phyloP scores from a whole-genome alignment of 2,888 invertebrate genomes.

The Caenorhabditis sp. region DNA sequence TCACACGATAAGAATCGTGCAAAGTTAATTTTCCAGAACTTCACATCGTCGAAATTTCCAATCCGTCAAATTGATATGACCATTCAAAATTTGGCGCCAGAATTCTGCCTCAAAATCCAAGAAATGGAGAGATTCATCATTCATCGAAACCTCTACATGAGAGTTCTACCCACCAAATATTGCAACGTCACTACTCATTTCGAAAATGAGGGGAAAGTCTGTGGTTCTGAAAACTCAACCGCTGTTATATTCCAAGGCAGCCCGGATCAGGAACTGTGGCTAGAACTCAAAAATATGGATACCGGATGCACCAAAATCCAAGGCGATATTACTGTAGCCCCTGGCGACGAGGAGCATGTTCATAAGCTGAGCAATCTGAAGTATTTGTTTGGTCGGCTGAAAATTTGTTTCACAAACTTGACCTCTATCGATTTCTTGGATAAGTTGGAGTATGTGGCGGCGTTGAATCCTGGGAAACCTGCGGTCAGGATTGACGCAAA shows the following conservation, averaged over 20 bases:
- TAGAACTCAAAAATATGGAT: neutral
- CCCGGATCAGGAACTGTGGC: no score
- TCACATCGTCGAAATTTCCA: neutral
- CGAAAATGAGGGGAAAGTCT: neutral
- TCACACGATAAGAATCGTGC: neutral
- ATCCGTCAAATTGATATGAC: neutral
- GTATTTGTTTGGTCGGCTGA: neutral
- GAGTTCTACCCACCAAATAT: neutral
- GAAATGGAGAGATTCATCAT: conserved; percentile 7
- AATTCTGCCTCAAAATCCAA: neutral
- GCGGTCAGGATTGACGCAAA: no score
- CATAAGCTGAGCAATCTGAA: neutral
- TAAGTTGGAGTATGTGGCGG: neutral
- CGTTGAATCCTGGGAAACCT: no score
- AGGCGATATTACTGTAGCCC: neutral
- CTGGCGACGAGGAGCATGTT: neutral
- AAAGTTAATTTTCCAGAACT: conserved; percentile 6
- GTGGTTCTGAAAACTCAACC: neutral
- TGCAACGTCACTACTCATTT: neutral
- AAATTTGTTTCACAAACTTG: neutral
- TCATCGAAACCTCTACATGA: neutral
- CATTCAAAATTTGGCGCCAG: neutral
- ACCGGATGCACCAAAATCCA: neutral
- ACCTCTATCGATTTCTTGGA: neutral
- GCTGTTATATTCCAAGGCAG: no score